Evolutionary conservation across 1,140 invertebrate genomes (phyloP), one percentile per base, ranked within the genome.

Genomic region (Stegodyphus mimosarum): DNA sequence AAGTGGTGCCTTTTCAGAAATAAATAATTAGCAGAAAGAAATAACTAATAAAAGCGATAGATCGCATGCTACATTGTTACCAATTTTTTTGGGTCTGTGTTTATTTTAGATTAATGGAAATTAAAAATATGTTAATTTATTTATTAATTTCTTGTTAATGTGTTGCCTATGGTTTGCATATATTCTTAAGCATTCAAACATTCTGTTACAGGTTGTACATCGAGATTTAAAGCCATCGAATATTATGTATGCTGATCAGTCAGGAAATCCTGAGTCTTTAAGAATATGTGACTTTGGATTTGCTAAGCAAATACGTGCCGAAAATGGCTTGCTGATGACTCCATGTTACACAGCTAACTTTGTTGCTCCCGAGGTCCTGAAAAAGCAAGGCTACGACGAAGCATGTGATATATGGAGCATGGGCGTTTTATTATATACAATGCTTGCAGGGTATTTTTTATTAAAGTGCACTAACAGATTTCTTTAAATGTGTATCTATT

Each of bases 331-430:
- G 7, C 92, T 99, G 13, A 99, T 99, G 98, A 99, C 98, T 0
- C 98, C 98, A 5, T 99, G 98, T 91, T 99, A 99, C 89, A 99
- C 98, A 13, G 98, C 98, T 6, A 98, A 99, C 91, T 99, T 98
- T 92, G 98, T 99, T 1, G 98, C 98, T 6, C 98, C 98, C 0
- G 98, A 99, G 93, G 98, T 99, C 13, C 92, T 99, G 6, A 67
- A 98, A 90, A 93, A 96, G 51, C 98, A 89, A 90, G 98, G 98
- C 1, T 99, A 99, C 89, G 98, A 99, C 90, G 95, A 97, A 79
- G 97, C 98, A 55, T 99, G 98, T 92, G 98, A 99, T 92, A 97
- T 99, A 85, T 99, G 98, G 98, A 99, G 97, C 87, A 92, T 99
- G 81, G 98, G 98, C 86, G 96, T 99, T 71, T 91, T 99, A 49